phyloP scores from a whole-genome alignment of 53 echinoderm and acorn worm species.

The Temnopleurus reevesii region DNA sequence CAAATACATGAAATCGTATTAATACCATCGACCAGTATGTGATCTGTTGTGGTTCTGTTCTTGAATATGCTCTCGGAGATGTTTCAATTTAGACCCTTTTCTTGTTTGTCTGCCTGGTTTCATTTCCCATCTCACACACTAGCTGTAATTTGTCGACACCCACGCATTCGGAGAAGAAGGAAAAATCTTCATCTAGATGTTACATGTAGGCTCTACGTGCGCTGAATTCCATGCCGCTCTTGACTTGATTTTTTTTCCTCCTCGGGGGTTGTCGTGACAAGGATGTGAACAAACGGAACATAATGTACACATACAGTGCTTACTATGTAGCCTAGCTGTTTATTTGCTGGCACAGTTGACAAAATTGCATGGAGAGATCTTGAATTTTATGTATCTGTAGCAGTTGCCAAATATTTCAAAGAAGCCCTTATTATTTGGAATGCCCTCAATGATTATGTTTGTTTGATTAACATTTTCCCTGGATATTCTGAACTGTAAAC shows the following conservation, averaged over 20 bases:
- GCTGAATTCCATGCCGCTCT: not conserved
- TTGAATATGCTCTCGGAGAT: not conserved
- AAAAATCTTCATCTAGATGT: not conserved
- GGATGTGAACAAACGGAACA: too few relatives aligned
- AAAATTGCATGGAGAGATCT: too few relatives aligned
- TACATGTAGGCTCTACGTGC: not conserved
- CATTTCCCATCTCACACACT: not conserved
- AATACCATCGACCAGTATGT: not conserved
- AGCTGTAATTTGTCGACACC: slow-evolving; percentile 35
- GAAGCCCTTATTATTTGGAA: too few relatives aligned
- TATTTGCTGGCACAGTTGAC: not conserved
- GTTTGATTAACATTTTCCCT: too few relatives aligned
- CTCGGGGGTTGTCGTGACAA: not conserved
- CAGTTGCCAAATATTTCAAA: too few relatives aligned
- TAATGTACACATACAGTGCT: not conserved
- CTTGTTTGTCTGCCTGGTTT: not conserved
- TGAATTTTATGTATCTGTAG: too few relatives aligned
- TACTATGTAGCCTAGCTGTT: not conserved
- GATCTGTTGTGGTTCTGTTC: too few relatives aligned
- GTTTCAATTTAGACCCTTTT: not conserved
- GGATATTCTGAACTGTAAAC: too few relatives aligned
- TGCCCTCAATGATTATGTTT: too few relatives aligned
- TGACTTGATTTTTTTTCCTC: too few relatives aligned
- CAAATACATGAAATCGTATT: not conserved
- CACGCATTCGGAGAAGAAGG: slow-evolving; percentile 29